phyloP scores from a whole-genome alignment of 2,113 vertebrate species.

The Phrynocephalus versicolor region DNA sequence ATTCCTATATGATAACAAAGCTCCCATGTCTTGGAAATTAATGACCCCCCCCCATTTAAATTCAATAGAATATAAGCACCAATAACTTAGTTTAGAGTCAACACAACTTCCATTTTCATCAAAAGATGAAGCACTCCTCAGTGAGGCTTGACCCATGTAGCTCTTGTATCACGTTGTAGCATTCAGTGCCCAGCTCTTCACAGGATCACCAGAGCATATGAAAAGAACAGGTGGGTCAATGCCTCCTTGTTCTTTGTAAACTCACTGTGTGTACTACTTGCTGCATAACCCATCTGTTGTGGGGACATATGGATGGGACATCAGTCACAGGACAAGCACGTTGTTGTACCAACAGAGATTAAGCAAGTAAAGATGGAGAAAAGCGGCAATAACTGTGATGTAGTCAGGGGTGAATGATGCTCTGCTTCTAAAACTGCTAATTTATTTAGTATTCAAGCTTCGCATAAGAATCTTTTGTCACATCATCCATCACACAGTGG shows the following conservation, averaged over 20 bases:
- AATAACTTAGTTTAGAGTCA: neutral
- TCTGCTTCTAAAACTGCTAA: slow-evolving; percentile 27
- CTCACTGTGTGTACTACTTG: neutral
- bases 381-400: neutral
- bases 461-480: slow-evolving; percentile 53
- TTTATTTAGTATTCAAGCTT: slow-evolving; percentile 60
- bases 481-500: slow-evolving; percentile 52
- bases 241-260: neutral
- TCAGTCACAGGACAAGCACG: neutral
- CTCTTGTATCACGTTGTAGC: neutral
- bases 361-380: slow-evolving; percentile 18
- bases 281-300: slow-evolving; percentile 9
- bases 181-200: neutral
- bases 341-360: slow-evolving; percentile 11
- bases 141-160: neutral
- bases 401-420: slow-evolving; percentile 41
- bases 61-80: neutral
- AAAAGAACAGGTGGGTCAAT: slow-evolving; percentile 2
- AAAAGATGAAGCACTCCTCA: neutral
- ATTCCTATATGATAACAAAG: too few relatives aligned
- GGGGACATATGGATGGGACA: neutral
- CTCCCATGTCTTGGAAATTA: too few relatives aligned
- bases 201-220: neutral
- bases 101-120: neutral
- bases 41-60: too few relatives aligned